Evolutionary conservation across 2,113 vertebrate species (phyloP), one percentile per base, ranked within the genome.

Genomic region (Jaculus jaculus): DNA sequence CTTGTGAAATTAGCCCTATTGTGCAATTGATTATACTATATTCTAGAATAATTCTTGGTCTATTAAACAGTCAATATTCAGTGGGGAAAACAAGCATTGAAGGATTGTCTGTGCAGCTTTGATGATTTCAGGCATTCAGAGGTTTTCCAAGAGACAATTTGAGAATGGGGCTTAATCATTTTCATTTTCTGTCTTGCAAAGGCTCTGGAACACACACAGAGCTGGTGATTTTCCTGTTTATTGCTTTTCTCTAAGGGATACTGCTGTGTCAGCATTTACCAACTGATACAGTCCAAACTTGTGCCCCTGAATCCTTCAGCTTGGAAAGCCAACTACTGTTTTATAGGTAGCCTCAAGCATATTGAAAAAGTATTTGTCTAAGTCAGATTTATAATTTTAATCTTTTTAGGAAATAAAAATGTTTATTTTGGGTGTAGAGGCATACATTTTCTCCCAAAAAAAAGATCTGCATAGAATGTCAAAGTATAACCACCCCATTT

Each of bases 221-320:
- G 39, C 58, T 68, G 75, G 73, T 75, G 74, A 83, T 73, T 88
- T 94, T 92, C 47, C 82, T 91, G 12, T 79, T 75, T 17, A 4
- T 58, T 79, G 5, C 18, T 63, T 69, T 91, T 80, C 83, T 93
- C 26, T 77, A n/a, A 39, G 68, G n/a, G 85, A 73, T 42, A 69
- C 7, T 28, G 26, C 54, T 74, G 30, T 16, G 20, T 65, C 39
- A 42, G 10, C 24, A 63, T 75, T 93, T 85, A 71, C 28, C 54
- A 72, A 34, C 54, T 51, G 69, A 75, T 30, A 54, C 4, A 3
- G 11, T 75, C 65, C 39, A 72, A 30, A 37, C 5, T 37, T 51
- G 24, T 47, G 23, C 30, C 61, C 28, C 34, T 68, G n/a, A 75
- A 3, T 42, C 34, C 65, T 84, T 30, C 28, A 39, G 87, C 26